Base-by-base conservation (phyloP, 2,888 invertebrate species). In the Piscicola geometra region DNA sequence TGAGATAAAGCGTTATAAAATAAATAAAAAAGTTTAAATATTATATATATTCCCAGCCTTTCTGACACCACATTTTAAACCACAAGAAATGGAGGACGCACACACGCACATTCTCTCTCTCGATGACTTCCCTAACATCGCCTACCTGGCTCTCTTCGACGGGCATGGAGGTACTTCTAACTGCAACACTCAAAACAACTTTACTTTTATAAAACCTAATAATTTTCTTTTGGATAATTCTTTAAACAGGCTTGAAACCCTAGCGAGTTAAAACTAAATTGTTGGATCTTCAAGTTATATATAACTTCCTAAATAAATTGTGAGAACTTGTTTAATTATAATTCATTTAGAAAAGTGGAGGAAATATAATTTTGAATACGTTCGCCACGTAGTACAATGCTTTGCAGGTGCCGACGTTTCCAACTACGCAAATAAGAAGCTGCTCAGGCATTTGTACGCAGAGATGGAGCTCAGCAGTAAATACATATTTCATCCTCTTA, bases 91-190 rank as follows among this genome's bases (percentile, higher is more conserved):
- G 99, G 99, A 99, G 87, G 99, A 99, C 87, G 93, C 95, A 0
- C 99, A 99, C 85, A 95, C 96, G 71, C 95, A 97, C 82, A 92
- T 99, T 81, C 87, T 99, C 25, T 91, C 94, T 0, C 79, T 87
- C 21, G 86, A 86, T 1, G 94, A 94, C 83, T 98, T 99, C 86
- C 93, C 94, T 36, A 91, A 90, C 32, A 91, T 94, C 47, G 90
- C 95, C 1, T 99, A 93, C 87, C 98, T 98, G 87, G 97, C 93
- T 5, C 98, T 99, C 0, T 99, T 94, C 84, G 98, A 95, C 87
- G 95, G 95, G 0, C 94, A 94, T 86, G 94, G 93, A 82, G 93
- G 92, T 90, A 85, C 30, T 0, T 73, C 21, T 32, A 3, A 47
- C n/a, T n/a, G n/a, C n/a, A n/a, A n/a, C n/a, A n/a, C n/a, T n/a